Base-by-base conservation (phyloP, 2,888 invertebrate genomes). In the Carterocephalus palaemon region DNA sequence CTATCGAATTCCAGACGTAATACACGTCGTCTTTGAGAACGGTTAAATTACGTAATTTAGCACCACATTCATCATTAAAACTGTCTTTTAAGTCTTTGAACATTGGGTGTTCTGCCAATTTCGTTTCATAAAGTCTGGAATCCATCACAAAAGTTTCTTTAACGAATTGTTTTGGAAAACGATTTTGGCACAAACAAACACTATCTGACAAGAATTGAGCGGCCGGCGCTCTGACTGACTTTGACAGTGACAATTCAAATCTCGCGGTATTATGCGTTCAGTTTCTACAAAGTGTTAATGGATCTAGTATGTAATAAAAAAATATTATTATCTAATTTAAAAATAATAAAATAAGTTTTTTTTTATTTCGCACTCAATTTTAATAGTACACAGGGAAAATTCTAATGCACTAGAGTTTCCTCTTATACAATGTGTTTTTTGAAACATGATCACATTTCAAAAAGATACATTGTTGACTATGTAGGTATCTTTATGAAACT, bases 11-110 rank as follows among this genome's bases (percentile, higher is more conserved):
- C 93, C 92, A 93, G 56, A 90, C 85, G 62, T 90, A 93, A 43
- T 92, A 74, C 56, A 92, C 88, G 70, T 92, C 90, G 55, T 92
- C 91, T 48, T 89, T 88, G 40, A 91, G 86, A 57, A 89, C 89
- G 16, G 92, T 67, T 54, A 92, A 87, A 73, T 91, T 91, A 48
- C 87, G 82, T 54, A 92, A 88, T 58, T 90, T 91, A 47, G 81
- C 85, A 50, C 75, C 76, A 16, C 78, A 54, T 65, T 70, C 81
- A 59, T 89, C 88, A 32, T 84, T 77, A 17, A 92, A 68, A 57
- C 84, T 79, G 26, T 84, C 83, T 56, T 88, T 88, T 37, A 91
- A 61, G 53, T 88, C 89, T 58, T 88, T 82, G 60, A 92, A 91
- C 57, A 92, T 76, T 71, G 88, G 88, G 52, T 90, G 89, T 15